phyloP scores from a whole-genome alignment of 2,888 invertebrate species.

The Cheilosia grossa region DNA sequence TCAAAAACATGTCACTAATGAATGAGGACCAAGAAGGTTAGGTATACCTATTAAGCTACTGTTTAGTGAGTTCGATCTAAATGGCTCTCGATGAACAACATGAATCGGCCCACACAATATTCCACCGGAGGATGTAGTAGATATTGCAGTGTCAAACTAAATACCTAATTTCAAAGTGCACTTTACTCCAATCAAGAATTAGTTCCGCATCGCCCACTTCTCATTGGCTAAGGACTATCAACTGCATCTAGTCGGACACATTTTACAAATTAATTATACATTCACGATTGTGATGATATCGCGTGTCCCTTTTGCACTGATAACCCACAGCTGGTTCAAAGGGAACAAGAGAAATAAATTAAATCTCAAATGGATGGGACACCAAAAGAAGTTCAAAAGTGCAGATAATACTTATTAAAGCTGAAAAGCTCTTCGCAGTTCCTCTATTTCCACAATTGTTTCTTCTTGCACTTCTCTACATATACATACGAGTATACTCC shows the following conservation, averaged over 20 bases:
- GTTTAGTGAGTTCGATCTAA: too few species aligned
- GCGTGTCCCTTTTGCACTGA: constrained; percentile 12
- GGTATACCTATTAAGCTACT: too few species aligned
- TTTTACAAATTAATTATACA: constrained; percentile 26
- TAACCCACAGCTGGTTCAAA: not conserved
- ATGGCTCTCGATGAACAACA: too few species aligned
- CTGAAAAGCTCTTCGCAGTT: constrained; percentile 65
- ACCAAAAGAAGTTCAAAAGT: constrained; percentile 65
- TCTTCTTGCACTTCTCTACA: constrained; percentile 6
- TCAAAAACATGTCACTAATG: too few species aligned
- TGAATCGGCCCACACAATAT: too few species aligned
- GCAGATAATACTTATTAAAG: constrained; percentile 61
- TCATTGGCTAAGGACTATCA: not conserved
- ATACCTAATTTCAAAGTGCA: too few species aligned
- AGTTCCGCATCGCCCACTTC: not conserved
- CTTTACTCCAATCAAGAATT: not conserved
- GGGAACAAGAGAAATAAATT: constrained; percentile 3
- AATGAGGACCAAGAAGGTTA: too few species aligned
- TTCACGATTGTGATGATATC: constrained; percentile 7
- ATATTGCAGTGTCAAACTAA: too few species aligned
- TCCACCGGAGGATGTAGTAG: too few species aligned
- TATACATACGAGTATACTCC: not conserved
- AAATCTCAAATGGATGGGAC: constrained; percentile 29
- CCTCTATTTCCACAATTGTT: constrained; percentile 50
- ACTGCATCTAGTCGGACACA: not conserved